Conservation (phyloP, 2,888 invertebrate genomes). For the Chesias legatella region DNA sequence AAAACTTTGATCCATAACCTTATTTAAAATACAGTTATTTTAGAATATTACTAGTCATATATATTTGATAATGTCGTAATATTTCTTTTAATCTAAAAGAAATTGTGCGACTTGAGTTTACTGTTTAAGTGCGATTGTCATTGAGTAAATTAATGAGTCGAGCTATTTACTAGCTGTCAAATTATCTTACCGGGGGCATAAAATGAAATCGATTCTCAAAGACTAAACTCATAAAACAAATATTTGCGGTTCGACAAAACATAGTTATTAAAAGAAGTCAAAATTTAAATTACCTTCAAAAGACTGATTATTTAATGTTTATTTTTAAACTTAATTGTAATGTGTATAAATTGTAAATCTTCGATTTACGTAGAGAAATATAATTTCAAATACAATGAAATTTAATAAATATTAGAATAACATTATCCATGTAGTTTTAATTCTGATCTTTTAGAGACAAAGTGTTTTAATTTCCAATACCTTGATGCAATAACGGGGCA, state of each 20-base stretch:
- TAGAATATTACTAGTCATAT: too few species aligned
- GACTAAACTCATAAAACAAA: slow-evolving; percentile 4
- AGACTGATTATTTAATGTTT: slow-evolving; percentile 76
- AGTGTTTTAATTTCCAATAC: neutral
- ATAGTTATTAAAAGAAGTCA: slow-evolving; percentile 30
- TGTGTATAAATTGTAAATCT: slow-evolving; percentile 29
- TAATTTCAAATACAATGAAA: slow-evolving; percentile 57
- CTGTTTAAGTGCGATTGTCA: too few species aligned
- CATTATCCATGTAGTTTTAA: slow-evolving; percentile 26
- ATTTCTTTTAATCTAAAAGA: too few species aligned
- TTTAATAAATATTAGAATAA: slow-evolving; percentile 59
- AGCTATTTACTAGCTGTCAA: too few species aligned
- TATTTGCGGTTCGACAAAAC: slow-evolving; percentile 8
- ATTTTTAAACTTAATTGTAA: slow-evolving; percentile 47
- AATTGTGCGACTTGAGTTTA: too few species aligned
- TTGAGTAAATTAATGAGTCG: too few species aligned
- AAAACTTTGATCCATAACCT: too few species aligned
- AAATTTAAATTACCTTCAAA: slow-evolving; percentile 66
- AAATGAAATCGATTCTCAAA: too few species aligned
- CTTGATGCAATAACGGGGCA: too few species aligned
- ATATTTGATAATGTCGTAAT: too few species aligned
- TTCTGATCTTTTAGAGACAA: slow-evolving; percentile 1
- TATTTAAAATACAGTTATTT: too few species aligned
- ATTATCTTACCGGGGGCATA: too few species aligned
- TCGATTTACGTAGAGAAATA: slow-evolving; percentile 59